Evolutionary conservation across 2,797 vertebrate genomes (phyloP).

Genomic region (Stomatorhinus walkeri): DNA sequence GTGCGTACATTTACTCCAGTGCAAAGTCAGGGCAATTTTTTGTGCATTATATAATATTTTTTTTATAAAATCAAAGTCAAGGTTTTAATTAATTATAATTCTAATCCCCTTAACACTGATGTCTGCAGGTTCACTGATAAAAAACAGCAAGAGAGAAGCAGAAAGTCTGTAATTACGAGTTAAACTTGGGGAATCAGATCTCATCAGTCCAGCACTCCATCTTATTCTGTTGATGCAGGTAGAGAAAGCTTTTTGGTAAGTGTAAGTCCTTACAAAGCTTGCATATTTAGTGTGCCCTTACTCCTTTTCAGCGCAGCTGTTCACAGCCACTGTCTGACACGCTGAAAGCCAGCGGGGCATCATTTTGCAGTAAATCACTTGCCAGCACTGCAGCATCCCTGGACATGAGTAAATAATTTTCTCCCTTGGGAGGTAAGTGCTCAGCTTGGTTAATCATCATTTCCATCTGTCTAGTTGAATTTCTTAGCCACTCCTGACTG

Average conservation of each 20-base stretch:
- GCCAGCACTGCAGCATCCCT: neutral
- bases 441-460: neutral
- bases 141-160: neutral
- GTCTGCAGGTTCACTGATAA: neutral
- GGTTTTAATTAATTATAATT: neutral
- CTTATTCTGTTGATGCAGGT: neutral
- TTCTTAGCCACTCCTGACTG: neutral
- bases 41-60: neutral
- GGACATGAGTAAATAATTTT: neutral
- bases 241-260: neutral
- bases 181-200: neutral
- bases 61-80: neutral
- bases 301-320: neutral
- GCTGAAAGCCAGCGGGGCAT: neutral
- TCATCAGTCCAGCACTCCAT: neutral
- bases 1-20: neutral
- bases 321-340: neutral
- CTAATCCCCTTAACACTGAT: neutral
- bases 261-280: neutral
- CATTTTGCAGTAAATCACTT: neutral
- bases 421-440: neutral
- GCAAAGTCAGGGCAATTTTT: neutral
- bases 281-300: neutral
- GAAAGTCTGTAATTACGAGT: neutral
- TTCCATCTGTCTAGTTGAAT: slow-evolving; percentile 10